Evolutionary conservation across 2,888 invertebrate species (phyloP).

Genomic region (Eretmocerus hayati): DNA sequence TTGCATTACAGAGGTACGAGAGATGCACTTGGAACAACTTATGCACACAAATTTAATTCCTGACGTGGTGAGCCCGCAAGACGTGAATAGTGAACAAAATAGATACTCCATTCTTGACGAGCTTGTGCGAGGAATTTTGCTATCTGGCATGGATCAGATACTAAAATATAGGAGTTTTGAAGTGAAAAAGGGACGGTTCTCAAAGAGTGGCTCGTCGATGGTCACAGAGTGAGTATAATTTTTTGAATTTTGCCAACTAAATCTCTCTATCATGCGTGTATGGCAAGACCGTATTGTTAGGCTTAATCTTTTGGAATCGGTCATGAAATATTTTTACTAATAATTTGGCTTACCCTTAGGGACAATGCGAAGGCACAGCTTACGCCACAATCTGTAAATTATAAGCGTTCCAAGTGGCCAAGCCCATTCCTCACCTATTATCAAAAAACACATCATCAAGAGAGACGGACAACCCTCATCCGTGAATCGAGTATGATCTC

Average conservation of each 20-base stretch:
- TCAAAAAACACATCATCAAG: conserved; percentile 52
- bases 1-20: conserved; percentile 48
- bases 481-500: conserved; percentile 56
- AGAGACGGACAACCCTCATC: conserved; percentile 52
- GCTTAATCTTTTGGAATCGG: too few species aligned
- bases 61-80: conserved; percentile 26
- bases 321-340: background rate
- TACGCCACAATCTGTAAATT: conserved; percentile 60
- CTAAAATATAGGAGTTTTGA: conserved; percentile 49
- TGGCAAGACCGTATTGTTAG: too few species aligned
- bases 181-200: conserved; percentile 52
- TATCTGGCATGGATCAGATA: conserved; percentile 55
- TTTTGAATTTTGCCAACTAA: too few species aligned
- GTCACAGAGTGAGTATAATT: conserved; percentile 55
- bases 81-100: conserved; percentile 43
- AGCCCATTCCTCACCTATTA: conserved; percentile 53
- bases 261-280: too few species aligned
- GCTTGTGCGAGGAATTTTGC: conserved; percentile 52
- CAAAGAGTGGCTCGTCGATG: conserved; percentile 45
- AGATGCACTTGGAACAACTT: conserved; percentile 52
- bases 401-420: conserved; percentile 46
- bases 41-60: conserved; percentile 47
- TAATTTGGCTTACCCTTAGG: too few species aligned
- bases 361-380: conserved; percentile 54
- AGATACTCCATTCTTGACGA: conserved; percentile 54